Percentiles rank a stretch among this genome's conserved stretches.
These are phyloP conservation scores for Nibea albiflora DNA, from an alignment of 2,113 vertebrate genomes.

Conservation along the genomic window DNA sequence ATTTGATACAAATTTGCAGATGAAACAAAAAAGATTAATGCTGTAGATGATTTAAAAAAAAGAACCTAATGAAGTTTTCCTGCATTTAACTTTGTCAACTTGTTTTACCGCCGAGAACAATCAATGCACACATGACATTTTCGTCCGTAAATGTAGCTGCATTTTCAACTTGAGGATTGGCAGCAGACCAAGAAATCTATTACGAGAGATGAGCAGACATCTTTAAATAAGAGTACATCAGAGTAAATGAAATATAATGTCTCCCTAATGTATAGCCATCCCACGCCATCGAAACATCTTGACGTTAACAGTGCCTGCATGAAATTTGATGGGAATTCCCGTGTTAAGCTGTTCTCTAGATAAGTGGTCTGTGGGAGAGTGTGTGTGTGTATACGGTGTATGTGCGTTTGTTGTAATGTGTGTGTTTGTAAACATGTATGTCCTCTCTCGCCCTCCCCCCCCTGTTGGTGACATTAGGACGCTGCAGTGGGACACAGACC, in stretches of 20 bases:
- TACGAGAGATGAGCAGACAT: background rate
- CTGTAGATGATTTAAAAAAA: background rate
- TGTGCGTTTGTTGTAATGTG: slow-evolving; percentile 40
- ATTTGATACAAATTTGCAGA: background rate
- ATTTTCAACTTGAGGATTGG: slow-evolving; percentile 18
- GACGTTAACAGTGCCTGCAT: slow-evolving; percentile 46
- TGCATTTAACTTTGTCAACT: slow-evolving; percentile 10
- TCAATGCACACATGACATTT: background rate
- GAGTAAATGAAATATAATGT: slow-evolving; percentile 25
- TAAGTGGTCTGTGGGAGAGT: slow-evolving; percentile 30
- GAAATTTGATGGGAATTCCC: slow-evolving; percentile 22
- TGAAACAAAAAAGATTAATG: background rate
- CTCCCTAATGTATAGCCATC: slow-evolving; percentile 32
- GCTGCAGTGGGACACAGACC: slow-evolving; percentile 99
- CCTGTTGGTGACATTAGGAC: slow-evolving; percentile 89
- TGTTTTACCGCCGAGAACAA: slow-evolving; percentile 9
- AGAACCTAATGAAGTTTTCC: background rate
- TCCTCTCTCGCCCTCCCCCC: slow-evolving; percentile 85
- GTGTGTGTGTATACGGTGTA: slow-evolving; percentile 2
- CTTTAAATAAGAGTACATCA: background rate
- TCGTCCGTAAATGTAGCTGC: background rate
- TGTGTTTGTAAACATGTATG: slow-evolving; percentile 84
- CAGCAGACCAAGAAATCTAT: slow-evolving; percentile 10
- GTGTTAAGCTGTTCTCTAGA: slow-evolving; percentile 36
- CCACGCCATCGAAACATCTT: slow-evolving; percentile 16